Base-by-base conservation (phyloP, 2,797 vertebrate species). In the Pelodytes ibericus region DNA sequence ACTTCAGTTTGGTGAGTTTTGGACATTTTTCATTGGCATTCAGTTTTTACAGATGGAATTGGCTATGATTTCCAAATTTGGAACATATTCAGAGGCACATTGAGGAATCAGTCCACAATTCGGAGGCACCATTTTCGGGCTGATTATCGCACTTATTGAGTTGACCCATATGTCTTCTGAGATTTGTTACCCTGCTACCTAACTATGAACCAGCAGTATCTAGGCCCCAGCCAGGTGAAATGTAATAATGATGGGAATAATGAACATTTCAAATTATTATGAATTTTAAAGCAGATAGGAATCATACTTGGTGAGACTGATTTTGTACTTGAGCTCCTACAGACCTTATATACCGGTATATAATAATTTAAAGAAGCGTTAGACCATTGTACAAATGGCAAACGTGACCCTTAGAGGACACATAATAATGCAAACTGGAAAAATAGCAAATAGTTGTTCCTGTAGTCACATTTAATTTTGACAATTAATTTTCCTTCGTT, bases 391-490 rank as follows among this genome's bases (percentile, higher is more conserved):
- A 20, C 30, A 31, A 20, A 44, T 49, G 62, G 29, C 61, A 78
- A 67, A 78, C 61, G 22, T 67, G 39, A 31, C 56, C 61, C 62
- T 25, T 51, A 26, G 75, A 77, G 69, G 53, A 57, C 57, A 49
- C 39, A 39, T 16, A 67, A 33, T 59, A 20, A 67, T 63, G 44
- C 5, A 41, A 27, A 47, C 30, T 31, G 58, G 66, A 66, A 58
- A 59, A 58, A 59, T 47, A 41, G 29, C n/a, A 20, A 4, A 5
- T 33, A 29, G 13, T 69, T n/a, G 22, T 56, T 56, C 33, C 3
- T 25, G 33, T 5, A 56, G 44, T 64, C 47, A 33, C 41, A 47
- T 51, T n/a, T 60, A 49, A 67, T 67, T 67, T 60, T 64, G 39
- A 59, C 31, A 68, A 49, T 49, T 49, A 75, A 24, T 30, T 60